Base-by-base conservation (phyloP, 1,140 invertebrate species). In the Apis cerana region DNA sequence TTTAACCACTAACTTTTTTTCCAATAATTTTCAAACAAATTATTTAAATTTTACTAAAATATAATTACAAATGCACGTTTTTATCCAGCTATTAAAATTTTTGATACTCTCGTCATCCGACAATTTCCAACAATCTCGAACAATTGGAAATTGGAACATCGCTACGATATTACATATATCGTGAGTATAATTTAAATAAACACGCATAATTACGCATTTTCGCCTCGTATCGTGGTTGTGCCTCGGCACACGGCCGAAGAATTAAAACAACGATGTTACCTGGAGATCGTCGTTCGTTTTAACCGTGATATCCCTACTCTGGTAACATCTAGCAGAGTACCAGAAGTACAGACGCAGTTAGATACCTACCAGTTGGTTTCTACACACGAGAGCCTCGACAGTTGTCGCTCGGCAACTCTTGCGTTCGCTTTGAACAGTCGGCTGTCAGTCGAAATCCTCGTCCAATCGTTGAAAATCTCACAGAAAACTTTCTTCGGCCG, bases 261-360 rank as follows among this genome's bases (percentile, higher is more conserved):
- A 67, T 33, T 27, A 27, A 71, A 56, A 79, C 68, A 54, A 69
- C 58, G 19, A 11, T 23, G 67, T 72, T 83, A 83, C 82, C 82
- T 83, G 82, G 76, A 83, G 82, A 83, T 83, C 68, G 67, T 80
- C 68, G 68, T 81, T 59, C 64, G 72, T 81, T 87, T 87, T 87
- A 88, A 88, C 85, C 82, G 75, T 67, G 83, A 85, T 88, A 88
- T 83, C 86, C 87, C 87, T 88, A 88, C 86, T 79, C 72, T 83
- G 62, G 72, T 83, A 67, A 69, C 85, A 71, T 72, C 74, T 80
- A 83, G 61, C 83, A 74, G 85, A 87, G 59, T 80, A 84, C 78
- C 52, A 80, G 85, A 82, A 85, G 33, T 33, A 33, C 78, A 71
- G 68, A 85, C 79, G 83, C 83, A 77, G 79, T 82, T 76, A 72